A percentile compares a stretch with the other conserved stretches of the same genome.
Conservation (phyloP, 2,888 invertebrate genomes). For the Pseudolycoriella hygida region DNA sequence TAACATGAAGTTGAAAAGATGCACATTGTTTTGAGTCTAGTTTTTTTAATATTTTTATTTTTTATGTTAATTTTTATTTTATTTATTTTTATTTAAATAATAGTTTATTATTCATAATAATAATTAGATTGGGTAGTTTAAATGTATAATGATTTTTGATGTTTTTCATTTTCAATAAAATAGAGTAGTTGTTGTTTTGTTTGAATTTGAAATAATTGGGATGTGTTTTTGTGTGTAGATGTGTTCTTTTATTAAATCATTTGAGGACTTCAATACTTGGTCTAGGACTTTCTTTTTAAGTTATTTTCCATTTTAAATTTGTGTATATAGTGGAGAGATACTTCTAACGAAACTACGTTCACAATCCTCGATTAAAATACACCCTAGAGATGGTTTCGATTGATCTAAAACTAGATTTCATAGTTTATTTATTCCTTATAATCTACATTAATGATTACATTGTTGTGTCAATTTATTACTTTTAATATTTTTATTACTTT, state of each 20-base stretch:
- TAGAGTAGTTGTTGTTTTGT: background rate
- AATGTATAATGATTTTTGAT: background rate
- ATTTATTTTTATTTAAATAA: background rate
- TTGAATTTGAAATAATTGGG: background rate
- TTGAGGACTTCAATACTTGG: background rate
- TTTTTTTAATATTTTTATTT: constrained; percentile 6
- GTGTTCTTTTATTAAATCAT: background rate
- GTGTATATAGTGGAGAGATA: background rate
- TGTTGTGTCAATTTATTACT: too few species aligned
- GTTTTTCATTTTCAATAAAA: background rate
- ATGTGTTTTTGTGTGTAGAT: background rate
- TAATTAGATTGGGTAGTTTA: background rate
- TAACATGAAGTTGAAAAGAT: too few species aligned
- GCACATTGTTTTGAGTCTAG: constrained; percentile 8
- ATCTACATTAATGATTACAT: background rate
- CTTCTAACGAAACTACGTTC: too few species aligned
- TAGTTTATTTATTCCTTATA: background rate
- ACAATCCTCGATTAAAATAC: background rate
- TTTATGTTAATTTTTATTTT: constrained; percentile 6
- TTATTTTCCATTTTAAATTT: background rate
- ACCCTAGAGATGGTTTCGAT: background rate
- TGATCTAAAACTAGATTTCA: background rate
- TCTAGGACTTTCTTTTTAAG: background rate
- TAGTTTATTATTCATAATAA: background rate
- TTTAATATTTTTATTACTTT: background rate